Percentiles rank a stretch among this genome's conserved stretches.
Evolutionary conservation across 2,888 invertebrate genomes (phyloP).

Genomic region (Allophyes oxyacanthae): DNA sequence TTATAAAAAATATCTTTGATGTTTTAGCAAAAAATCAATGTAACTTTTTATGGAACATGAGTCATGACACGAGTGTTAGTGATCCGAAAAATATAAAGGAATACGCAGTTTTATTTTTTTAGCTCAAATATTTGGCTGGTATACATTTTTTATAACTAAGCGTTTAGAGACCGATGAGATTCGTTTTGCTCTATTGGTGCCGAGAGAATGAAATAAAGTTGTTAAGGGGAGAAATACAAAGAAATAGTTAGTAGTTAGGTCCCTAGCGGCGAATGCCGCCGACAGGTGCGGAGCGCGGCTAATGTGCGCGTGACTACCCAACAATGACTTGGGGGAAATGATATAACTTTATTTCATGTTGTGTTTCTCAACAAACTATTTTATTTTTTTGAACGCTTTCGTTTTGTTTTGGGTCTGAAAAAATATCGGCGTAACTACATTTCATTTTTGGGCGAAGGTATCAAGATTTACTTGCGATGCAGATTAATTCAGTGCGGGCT

Average conservation of each 20-base stretch:
- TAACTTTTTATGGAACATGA: slow-evolving; percentile 22
- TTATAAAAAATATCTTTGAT: slow-evolving; percentile 23
- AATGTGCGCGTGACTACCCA: slow-evolving; percentile 76
- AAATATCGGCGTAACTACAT: slow-evolving; percentile 2
- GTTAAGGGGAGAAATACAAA: slow-evolving; percentile 71
- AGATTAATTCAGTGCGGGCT: slow-evolving; percentile 3
- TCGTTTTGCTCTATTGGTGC: slow-evolving; percentile 65
- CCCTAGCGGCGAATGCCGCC: slow-evolving; percentile 74
- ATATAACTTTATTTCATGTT: slow-evolving; percentile 68
- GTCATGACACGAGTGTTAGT: slow-evolving; percentile 10
- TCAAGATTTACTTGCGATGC: background rate
- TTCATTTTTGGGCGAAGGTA: slow-evolving; percentile 2
- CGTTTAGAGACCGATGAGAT: slow-evolving; percentile 32
- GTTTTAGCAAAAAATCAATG: slow-evolving; percentile 17
- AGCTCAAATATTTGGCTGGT: slow-evolving; percentile 7
- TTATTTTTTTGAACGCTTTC: slow-evolving; percentile 26
- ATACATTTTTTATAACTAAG: slow-evolving; percentile 18
- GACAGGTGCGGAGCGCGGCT: slow-evolving; percentile 75
- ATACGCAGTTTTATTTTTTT: slow-evolving; percentile 18
- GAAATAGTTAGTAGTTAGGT: slow-evolving; percentile 74
- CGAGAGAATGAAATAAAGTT: slow-evolving; percentile 74
- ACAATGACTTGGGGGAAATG: slow-evolving; percentile 73
- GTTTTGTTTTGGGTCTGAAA: slow-evolving; percentile 26
- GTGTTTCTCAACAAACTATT: slow-evolving; percentile 45
- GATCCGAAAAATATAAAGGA: slow-evolving; percentile 9